Evolutionary conservation across 2,888 invertebrate genomes (phyloP), one percentile per base, ranked within the genome.

Genomic region (Troglohyphantes excavatus): DNA sequence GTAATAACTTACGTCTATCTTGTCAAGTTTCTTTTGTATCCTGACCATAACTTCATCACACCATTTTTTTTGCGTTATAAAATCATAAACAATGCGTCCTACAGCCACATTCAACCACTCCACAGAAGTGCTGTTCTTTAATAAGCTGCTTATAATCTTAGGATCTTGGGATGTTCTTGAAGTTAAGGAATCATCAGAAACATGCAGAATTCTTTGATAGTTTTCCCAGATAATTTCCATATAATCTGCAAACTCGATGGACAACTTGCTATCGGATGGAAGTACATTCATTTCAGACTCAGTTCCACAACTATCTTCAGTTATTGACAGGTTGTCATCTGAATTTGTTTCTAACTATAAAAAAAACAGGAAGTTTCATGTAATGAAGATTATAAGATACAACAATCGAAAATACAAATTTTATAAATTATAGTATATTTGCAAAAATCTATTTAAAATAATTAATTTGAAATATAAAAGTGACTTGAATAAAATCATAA

Each of bases 21-120:
- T 96, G 88, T 96, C 95, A 1, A 98, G 94, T 94, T 98, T 98
- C 93, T 96, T 95, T 94, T 98, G 97, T 93, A 98, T 96, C 93
- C 96, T 95, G 78, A 96, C 95, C 93, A 96, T 96, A 53, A 98
- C 95, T 91, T 95, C 95, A 86, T 94, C 94, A 59, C 95, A 95
- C 94, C 96, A 96, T 90, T 94, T 94, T 1, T 95, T 95, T 93
- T 97, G 96, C 43, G 96, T 95, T 93, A 97, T 95, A 93, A 97
- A 95, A 93, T 98, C 98, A 93, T 96, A 98, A 92, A 97, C 95
- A 53, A 97, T 94, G 75, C 98, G 94, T 43, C 96, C 96, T 27
- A 97, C 92, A 88, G 97, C 93, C n/a, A 96, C 95, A 94, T 98
- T 98, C 91, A 97, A 93, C 96, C 97, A 97, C 9, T 86, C 81